Evolutionary conservation across 2,113 vertebrate species (phyloP), one percentile per base, ranked within the genome.

Genomic region (Stigmatopora argus): DNA sequence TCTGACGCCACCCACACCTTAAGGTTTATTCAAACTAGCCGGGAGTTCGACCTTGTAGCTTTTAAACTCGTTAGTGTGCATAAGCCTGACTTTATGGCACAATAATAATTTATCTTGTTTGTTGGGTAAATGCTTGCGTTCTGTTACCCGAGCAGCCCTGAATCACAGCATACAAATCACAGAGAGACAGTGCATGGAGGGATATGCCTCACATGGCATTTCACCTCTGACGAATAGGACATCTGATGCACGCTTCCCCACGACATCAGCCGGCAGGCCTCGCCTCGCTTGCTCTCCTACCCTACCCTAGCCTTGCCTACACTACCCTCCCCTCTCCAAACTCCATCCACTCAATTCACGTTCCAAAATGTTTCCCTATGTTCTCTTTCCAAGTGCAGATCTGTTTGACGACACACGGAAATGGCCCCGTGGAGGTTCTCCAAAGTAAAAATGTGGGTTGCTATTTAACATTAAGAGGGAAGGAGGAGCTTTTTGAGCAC

Each of bases 181-280:
- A 57, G 15, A 57, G 5, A 34, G 15, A 41, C 57, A 60, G 49
- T 45, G 17, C 71, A 63, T 17, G 45, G n/a, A 63, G 61, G 7
- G 45, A 63, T 48, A 48, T 69, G 69, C 69, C 74, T 72, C 38
- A 46, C 35, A 44, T 65, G 51, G 59, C 71, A 62, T 74, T 78
- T 79, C 69, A 81, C 78, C 81, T 72, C 78, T 70, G 63, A 79
- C 63, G 64, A 81, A 67, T 51, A 71, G 80, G 73, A 79, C 81
- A 74, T 76, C 74, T 71, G 69, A 76, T 69, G 74, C 47, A 49
- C 15, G 62, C 46, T 34, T 86, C 87, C 85, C 79, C 76, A 35
- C 89, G 87, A 89, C 73, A 81, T 88, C 84, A 84, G 63, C 57
- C 1, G 0, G 26, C 69, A 52, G 15, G 0, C 51, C n/a, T 13